Base-by-base conservation (phyloP, 2,888 invertebrate genomes). In the Tillus elongatus region DNA sequence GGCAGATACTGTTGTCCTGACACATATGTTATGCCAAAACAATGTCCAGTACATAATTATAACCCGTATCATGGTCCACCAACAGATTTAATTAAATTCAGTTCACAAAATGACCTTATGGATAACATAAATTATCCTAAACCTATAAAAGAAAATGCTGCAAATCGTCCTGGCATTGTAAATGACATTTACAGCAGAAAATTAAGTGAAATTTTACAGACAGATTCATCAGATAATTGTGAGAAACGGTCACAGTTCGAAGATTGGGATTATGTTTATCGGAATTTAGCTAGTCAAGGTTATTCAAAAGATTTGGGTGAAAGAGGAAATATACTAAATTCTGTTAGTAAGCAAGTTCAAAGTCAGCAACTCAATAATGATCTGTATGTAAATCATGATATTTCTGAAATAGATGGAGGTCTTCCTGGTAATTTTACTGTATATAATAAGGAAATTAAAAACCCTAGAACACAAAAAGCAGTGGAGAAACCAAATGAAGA, bases 241-340 rank as follows among this genome's bases (percentile, higher is more conserved):
- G n/a, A n/a, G n/a, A n/a, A n/a, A n/a, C n/a, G 47, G 32, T 41
- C 42, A 35, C 54, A 37, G 46, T 77, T 76, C 38, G 84, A 83
- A 46, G 75, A 77, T 35, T 88, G 87, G 87, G 82, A 82, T 55
- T 85, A 83, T 54, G 85, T 87, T 0, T 87, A 80, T 56, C 73
- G 77, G 48, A 81, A 82, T 56, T 65, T 87, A 19, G 82, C 85
- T 39, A 81, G 76, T 48, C 77, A 82, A 51, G 80, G 82, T 0
- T 82, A 83, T 47, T 68, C 66, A 4, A 74, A 73, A 46, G 82
- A 82, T 49, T 57, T 77, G 4, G 76, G 75, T 1, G 77, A 77
- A 49, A 61, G 81, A 31, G 81, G 77, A 37, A 75, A 85, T 49
- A 69, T 81, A 37, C 49, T 77, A 27, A 72, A 72, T 4, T 68